Evolutionary conservation across 92 coral and sea anemone species (phyloP).

Genomic region (Plumapathes pennacea): DNA sequence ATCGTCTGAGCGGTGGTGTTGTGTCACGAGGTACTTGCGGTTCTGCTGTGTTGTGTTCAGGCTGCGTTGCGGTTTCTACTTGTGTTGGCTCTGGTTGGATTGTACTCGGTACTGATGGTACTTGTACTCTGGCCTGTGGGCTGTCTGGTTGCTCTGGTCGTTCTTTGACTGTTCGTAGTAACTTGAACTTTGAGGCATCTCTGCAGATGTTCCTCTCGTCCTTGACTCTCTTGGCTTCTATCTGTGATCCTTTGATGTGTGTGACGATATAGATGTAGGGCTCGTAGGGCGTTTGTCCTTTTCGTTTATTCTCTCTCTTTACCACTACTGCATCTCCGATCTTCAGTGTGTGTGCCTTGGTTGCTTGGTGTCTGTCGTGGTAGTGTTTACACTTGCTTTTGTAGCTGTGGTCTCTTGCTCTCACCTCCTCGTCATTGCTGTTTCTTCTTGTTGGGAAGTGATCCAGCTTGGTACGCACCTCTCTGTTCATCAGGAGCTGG

Average conservation of each 20-base stretch:
- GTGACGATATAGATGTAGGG: constrained; percentile 27
- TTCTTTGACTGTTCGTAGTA: constrained; percentile 7
- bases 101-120: too few species aligned
- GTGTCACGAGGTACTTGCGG: too few species aligned
- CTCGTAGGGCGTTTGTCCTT: constrained; percentile 29
- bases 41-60: too few species aligned
- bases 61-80: too few species aligned
- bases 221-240: constrained; percentile 9
- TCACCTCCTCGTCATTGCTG: constrained; percentile 14
- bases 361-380: constrained; percentile 41
- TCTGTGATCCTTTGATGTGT: constrained; percentile 17
- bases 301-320: constrained; percentile 19
- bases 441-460: constrained; percentile 41
- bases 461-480: constrained; percentile 49
- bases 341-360: constrained; percentile 5
- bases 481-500: constrained; percentile 45
- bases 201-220: constrained; percentile 7
- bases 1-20: too few species aligned
- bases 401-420: constrained; percentile 34
- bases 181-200: too few species aligned
- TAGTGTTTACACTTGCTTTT: constrained; percentile 24
- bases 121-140: too few species aligned
- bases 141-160: too few species aligned
- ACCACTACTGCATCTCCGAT: constrained; percentile 28
- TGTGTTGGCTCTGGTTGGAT: too few species aligned